A percentile compares a stretch with the other conserved stretches of the same genome.
Conservation (phyloP, 37 sponge, comb jelly and placozoan species). For the Cliona cf. orientalis region DNA sequence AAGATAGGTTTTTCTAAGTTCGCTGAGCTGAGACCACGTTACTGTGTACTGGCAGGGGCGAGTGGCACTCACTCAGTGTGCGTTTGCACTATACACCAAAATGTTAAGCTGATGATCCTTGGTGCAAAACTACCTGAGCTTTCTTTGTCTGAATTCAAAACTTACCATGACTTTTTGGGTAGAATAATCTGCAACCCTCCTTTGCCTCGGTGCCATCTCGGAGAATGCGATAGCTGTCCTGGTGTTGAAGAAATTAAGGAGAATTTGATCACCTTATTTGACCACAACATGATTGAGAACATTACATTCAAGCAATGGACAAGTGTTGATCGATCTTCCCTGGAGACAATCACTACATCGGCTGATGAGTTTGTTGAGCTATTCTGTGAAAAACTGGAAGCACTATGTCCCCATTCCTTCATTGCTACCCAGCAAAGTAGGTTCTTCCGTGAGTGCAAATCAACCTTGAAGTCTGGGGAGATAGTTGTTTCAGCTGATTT, state of each 20-base stretch:
- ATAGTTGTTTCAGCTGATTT: no score
- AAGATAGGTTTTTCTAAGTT: no score
- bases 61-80: no score
- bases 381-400: slow-evolving; percentile 3
- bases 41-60: no score
- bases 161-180: slow-evolving; percentile 17
- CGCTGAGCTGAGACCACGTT: no score
- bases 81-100: no score
- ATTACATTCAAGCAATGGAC: slow-evolving; percentile 19
- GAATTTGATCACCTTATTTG: background rate
- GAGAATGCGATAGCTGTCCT: slow-evolving; percentile 1
- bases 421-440: slow-evolving; percentile 35
- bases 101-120: no score
- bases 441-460: slow-evolving; percentile 15
- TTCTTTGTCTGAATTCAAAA: no score
- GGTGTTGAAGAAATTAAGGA: background rate
- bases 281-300: slow-evolving; percentile 11
- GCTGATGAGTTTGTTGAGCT: slow-evolving; percentile 25
- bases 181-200: slow-evolving; percentile 30
- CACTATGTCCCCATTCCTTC: slow-evolving; percentile 20
- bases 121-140: no score
- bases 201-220: background rate
- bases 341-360: slow-evolving; percentile 11
- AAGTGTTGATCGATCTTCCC: slow-evolving; percentile 9
- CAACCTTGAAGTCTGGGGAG: no score